Evolutionary conservation across 37 sponge, comb jelly and placozoan species (phyloP), one percentile per base, ranked within the genome.

Genomic region (Tethya wilhelma): DNA sequence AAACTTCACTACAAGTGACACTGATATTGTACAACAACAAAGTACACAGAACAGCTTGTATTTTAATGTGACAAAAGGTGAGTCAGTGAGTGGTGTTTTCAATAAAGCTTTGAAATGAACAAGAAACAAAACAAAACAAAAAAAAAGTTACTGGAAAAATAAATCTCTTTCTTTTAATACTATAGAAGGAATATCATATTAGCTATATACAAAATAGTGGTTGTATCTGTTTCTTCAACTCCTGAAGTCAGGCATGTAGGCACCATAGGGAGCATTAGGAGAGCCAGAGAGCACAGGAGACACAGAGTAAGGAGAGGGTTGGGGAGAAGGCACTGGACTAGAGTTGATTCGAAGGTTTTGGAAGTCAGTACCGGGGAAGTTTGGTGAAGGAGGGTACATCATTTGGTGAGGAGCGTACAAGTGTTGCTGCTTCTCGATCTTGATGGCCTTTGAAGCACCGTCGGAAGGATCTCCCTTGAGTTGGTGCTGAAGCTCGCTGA

Each of bases 401-500:
- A 74, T 74, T 11, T 30, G 44, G 34, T 31, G 60, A 9, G 60
- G 62, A 11, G 49, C n/a, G 33, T 40, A 75, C 1, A 33, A 34
- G 46, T 56, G 56, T 34, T 44, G 69, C 38, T 88, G 88, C 17
- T 76, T 75, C 73, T 88, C 88, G 31, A 88, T 88, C 57, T 82
- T 88, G 82, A 88, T 88, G 4, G 88, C 83, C 45, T 77, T 75
- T 34, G 78, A 31, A 38, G 36, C 57, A 7, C 67, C 75, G 14
- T 43, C 33, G 2, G 37, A 34, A 29, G 41, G 9, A 1, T 88
- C 88, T 45, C 88, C 83, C 71, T 88, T 88, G 1, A 88, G 71
- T 64, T 88, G 82, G 38, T 74, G 79, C 39, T 93, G 94, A 31
- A 96, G 71, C 88, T 96, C 96, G 12, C 43, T 74, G 53, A 91